A percentile compares a stretch with the other conserved stretches of the same genome.
Conservation (phyloP, 2,113 vertebrate genomes). For the Bos taurus region DNA sequence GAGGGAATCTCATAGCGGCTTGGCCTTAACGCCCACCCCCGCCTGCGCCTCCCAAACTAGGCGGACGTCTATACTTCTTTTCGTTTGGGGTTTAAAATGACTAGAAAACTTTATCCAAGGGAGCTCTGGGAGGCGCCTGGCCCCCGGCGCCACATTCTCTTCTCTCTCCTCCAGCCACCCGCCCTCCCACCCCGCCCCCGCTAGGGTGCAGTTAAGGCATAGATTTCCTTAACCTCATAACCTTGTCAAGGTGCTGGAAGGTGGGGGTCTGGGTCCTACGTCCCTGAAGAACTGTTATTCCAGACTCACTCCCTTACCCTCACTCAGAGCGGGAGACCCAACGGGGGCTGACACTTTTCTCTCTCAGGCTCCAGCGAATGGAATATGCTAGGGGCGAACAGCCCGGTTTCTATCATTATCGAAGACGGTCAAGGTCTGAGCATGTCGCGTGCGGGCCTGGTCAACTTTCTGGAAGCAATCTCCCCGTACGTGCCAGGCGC, state of each 20-base stretch:
- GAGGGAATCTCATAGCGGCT: not conserved
- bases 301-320: not conserved
- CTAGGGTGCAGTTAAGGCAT: not conserved
- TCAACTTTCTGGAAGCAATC: conserved; percentile 26
- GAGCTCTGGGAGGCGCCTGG: not conserved
- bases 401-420: not conserved
- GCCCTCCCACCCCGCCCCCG: too few species aligned
- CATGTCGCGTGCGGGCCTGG: not conserved
- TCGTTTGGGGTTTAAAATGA: not conserved
- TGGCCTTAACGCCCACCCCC: not conserved
- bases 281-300: not conserved
- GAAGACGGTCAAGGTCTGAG: not conserved
- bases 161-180: not conserved
- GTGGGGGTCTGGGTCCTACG: not conserved
- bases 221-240: not conserved
- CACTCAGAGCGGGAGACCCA: not conserved
- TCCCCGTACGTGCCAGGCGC: rapidly evolving
- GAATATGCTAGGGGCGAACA: not conserved
- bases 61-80: not conserved
- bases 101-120: not conserved
- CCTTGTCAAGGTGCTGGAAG: not conserved
- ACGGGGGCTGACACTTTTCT: not conserved
- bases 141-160: rapidly evolving
- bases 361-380: not conserved
- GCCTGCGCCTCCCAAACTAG: not conserved